Base-by-base conservation (phyloP, 2,113 vertebrate species). In the Brachirus orientalis region DNA sequence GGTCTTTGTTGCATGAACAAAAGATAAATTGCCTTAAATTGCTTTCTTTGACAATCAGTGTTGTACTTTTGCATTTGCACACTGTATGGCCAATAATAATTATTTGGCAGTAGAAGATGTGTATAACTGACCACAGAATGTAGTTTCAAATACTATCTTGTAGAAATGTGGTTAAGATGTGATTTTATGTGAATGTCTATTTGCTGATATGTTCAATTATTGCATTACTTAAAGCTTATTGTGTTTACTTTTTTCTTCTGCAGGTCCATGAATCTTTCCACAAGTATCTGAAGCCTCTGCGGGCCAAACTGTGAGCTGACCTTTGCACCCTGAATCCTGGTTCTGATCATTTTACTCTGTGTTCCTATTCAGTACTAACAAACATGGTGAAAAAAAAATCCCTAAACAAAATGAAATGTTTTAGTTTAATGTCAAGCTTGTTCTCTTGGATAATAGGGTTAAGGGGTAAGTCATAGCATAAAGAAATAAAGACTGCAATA, bases 221-320 rank as follows among this genome's bases (percentile, higher is more conserved):
- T 20, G 22, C 13, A 0, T 62, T 63, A 53, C 61, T 47, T 43
- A 10, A n/a, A 52, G 1, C 7, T 33, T 47, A 51, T 62, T 19
- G 16, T 9, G 33, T 22, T 59, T 1, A 44, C 14, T 41, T 35
- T 20, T 60, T 44, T 63, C 37, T 53, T 7, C 38, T 46, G 3
- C 83, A 99, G 98, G 97, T 99, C 58, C 98, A 99, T 0, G 93
- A 95, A 28, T 98, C 97, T 17, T 98, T 93, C 82, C 69, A 96
- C 87, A 98, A 98, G 79, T 92, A 99, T 83, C 92, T 99, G 90
- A 98, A 99, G 79, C 94, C 95, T 0, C 83, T 98, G 86, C 95
- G 95, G 71, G 91, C 98, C 87, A 97, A 97, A 84, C 92, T 99
- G 88, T 99, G 92, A 98, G 80, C 48, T 28, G 59, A 63, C 57